These are phyloP conservation scores for Lymantria monacha DNA, from an alignment of 2,888 invertebrate species.

Conservation along the genomic window DNA sequence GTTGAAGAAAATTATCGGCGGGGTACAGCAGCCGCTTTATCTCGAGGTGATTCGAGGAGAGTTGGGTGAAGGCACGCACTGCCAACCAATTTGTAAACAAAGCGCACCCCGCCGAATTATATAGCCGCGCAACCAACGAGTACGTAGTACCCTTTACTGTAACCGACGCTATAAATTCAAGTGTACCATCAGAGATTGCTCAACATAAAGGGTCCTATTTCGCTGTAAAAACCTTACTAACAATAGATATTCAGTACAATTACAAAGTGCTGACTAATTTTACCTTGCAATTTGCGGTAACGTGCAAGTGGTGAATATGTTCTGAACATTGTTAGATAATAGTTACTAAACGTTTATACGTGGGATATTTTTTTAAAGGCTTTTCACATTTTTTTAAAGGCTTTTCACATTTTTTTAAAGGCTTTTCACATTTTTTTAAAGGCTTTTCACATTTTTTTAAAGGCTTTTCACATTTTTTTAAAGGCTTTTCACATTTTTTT, in stretches of 20 bases:
- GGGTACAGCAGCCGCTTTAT: conserved; percentile 58
- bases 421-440: neutral
- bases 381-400: neutral
- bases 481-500: neutral
- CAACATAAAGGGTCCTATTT: conserved; percentile 42
- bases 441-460: neutral
- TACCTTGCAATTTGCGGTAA: conserved; percentile 22
- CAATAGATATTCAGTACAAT: conserved; percentile 28
- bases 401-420: neutral
- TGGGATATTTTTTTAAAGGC: conserved; percentile 2
- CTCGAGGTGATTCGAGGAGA: conserved; percentile 52
- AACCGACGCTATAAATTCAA: conserved; percentile 63
- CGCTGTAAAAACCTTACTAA: conserved; percentile 33
- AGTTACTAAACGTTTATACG: conserved; percentile 6
- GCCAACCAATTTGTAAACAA: conserved; percentile 77
- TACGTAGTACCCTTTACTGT: conserved; percentile 55
- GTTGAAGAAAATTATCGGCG: conserved; percentile 64
- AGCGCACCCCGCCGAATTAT: conserved; percentile 70
- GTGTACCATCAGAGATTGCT: conserved; percentile 61
- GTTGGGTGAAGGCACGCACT: conserved; percentile 56
- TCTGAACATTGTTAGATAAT: conserved; percentile 13
- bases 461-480: neutral
- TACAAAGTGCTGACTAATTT: conserved; percentile 32
- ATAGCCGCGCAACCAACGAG: conserved; percentile 50
- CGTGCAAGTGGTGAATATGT: conserved; percentile 7